Percentiles rank a stretch among this genome's conserved stretches.
Evolutionary conservation across 2,888 invertebrate species (phyloP).

Genomic region (Tinea trinotella): DNA sequence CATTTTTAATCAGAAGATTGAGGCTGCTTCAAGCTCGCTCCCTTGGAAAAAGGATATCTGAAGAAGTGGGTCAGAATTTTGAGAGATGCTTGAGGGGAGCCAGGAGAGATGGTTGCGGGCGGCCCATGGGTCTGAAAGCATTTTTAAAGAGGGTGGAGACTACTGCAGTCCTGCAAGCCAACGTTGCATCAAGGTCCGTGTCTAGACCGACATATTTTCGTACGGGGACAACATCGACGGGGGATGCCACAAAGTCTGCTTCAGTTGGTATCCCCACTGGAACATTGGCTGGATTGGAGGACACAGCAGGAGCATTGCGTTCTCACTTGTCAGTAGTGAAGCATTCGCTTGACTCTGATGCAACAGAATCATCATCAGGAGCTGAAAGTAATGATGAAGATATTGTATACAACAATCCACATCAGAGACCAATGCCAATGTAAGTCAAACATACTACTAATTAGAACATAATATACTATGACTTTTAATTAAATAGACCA

Average conservation of each 20-base stretch:
- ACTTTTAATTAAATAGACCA: no score
- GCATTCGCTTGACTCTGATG: constrained; percentile 89
- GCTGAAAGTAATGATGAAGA: constrained; percentile 95
- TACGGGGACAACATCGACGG: constrained; percentile 77
- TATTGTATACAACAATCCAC: constrained; percentile 82
- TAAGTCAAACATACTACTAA: constrained; percentile 66
- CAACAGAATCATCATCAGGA: constrained; percentile 93
- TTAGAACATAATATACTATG: no score
- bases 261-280: constrained; percentile 69
- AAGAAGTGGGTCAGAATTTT: constrained; percentile 76
- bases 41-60: constrained; percentile 83
- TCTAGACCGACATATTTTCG: constrained; percentile 54
- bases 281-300: constrained; percentile 79
- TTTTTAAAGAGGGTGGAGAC: constrained; percentile 59
- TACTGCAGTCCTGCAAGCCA: constrained; percentile 54
- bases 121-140: constrained; percentile 57
- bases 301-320: constrained; percentile 80
- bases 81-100: constrained; percentile 84
- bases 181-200: constrained; percentile 48
- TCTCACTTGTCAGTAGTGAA: constrained; percentile 83
- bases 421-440: constrained; percentile 84
- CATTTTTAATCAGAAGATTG: constrained; percentile 80
- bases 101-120: constrained; percentile 65
- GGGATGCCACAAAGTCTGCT: constrained; percentile 82
- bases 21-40: constrained; percentile 82